phyloP scores from a whole-genome alignment of 2,797 vertebrate species.

The Malurus leucopterus region DNA sequence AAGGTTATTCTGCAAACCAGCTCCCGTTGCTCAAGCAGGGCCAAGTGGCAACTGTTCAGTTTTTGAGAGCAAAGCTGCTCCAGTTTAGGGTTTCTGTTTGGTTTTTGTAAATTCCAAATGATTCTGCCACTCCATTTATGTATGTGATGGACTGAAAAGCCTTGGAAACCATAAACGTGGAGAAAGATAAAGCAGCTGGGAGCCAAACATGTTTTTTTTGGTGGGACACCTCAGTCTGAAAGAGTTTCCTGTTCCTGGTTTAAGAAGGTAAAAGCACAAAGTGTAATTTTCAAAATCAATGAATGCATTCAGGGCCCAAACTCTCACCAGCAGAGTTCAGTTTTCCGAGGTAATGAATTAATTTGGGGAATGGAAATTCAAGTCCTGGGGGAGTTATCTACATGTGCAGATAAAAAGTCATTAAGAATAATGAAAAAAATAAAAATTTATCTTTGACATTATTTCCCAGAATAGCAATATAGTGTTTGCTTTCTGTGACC shows the following conservation, averaged over 20 bases:
- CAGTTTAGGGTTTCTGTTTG: not conserved
- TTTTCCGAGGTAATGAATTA: not conserved
- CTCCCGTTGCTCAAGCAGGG: not conserved
- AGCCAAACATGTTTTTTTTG: too few species aligned
- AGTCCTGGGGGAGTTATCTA: not conserved
- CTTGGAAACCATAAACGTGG: not conserved
- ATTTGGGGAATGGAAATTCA: not conserved
- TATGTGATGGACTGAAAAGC: not conserved
- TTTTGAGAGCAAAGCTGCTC: not conserved
- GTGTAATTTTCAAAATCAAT: not conserved
- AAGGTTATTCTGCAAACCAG: not conserved
- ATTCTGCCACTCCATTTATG: not conserved
- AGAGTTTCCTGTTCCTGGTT: not conserved
- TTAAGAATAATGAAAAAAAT: not conserved
- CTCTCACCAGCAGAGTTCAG: not conserved
- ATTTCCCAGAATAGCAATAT: not conserved
- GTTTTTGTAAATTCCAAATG: not conserved
- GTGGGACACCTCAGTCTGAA: not conserved
- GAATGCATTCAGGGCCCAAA: not conserved
- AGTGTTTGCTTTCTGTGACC: not conserved
- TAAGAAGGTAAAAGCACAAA: not conserved
- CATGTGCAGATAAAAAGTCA: not conserved
- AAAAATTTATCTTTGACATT: not conserved
- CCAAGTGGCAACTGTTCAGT: fast-evolving
- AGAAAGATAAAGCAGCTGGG: not conserved